Evolutionary conservation across 2,888 invertebrate species (phyloP), one percentile per base, ranked within the genome.

Genomic region (Plemyria rubiginata): DNA sequence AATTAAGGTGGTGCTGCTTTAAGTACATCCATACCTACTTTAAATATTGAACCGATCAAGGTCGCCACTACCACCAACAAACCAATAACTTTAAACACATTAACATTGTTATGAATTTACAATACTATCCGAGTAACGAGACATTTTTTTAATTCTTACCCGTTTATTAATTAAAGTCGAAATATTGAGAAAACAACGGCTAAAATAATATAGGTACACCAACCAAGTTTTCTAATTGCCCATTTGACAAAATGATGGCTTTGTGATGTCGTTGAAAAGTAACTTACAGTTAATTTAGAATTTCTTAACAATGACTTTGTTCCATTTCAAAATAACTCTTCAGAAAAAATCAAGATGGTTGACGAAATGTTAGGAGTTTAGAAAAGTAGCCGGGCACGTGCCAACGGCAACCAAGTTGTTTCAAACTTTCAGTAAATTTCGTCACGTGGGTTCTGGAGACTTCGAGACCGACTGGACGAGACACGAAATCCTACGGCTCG

Each of bases 381-480:
- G 41, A 50, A 32, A 41, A 54, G 45, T 54, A 45, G 13, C 4
- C 13, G 0, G 36, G 28, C 52, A 52, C 61, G 61, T 61, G 62
- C 40, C 74, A 52, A 61, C 71, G 68, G 68, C 70, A 75, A 50
- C 62, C 71, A 69, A 71, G 70, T 76, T 73, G 70, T 72, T 69
- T 59, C 50, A 65, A 69, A 59, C 54, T 57, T 65, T 65, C 55
- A 53, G 54, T 60, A 57, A 68, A 71, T 74, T 71, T 60, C 28
- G 62, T 66, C 76, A 75, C 76, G 75, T 71, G 52, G 49, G 53
- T 49, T 50, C 49, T 28, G 28, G 55, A 43, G 36, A 38, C 63
- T 52, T 52, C 52, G 54, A 54, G 73, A 67, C 38, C 60, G 7
- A 15, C 22, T 52, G 64, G n/a, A 75, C 74, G 72, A 73, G 74